Evolutionary conservation across 1,140 invertebrate species (phyloP), one percentile per base, ranked within the genome.

Genomic region (Diploscapter pachys): DNA sequence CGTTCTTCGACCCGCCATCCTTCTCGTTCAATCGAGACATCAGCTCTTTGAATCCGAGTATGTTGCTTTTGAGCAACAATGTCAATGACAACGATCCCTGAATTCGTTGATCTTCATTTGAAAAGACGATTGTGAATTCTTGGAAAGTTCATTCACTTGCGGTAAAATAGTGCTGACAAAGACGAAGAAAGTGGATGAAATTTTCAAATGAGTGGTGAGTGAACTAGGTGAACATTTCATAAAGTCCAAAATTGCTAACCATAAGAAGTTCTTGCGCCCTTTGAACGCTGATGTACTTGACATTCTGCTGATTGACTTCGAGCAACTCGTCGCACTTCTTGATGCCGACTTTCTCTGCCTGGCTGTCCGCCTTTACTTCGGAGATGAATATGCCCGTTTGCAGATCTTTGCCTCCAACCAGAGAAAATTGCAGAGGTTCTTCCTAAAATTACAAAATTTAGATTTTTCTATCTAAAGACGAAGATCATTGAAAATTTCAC

Each of bases 261-360:
- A 91, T 90, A 1, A 99, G 89, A 69, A 97, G 91, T 86, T 98
- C 96, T 79, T 97, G 89, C 3, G 96, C 95, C 83, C 91, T 90
- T 31, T 91, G 90, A 84, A 94, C 92, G 80, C 91, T 92, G 56
- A 98, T 92, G 85, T 94, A 92, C 82, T 93, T 91, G 86, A 98
- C 96, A 80, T 91, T 95, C 83, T 96, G 93, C 31, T 95, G 94
- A 86, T 99, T 99, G 0, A 98, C 95, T 88, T 98, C 94, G 71
- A 98, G 88, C 76, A 96, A 93, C 79, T 99, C 95, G 89, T 99
- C 96, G 2, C 96, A 96, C 66, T 94, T 89, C 87, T 96, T 96
- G 13, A 99, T 87, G 1, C 96, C 96, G n/a, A 94, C 92, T 83
- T 96, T 93, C 87, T 95, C 93, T 6, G 95, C 94, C 87, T 95